phyloP scores from a whole-genome alignment of 1,140 invertebrate species.

The Trichonephila clavipes region DNA sequence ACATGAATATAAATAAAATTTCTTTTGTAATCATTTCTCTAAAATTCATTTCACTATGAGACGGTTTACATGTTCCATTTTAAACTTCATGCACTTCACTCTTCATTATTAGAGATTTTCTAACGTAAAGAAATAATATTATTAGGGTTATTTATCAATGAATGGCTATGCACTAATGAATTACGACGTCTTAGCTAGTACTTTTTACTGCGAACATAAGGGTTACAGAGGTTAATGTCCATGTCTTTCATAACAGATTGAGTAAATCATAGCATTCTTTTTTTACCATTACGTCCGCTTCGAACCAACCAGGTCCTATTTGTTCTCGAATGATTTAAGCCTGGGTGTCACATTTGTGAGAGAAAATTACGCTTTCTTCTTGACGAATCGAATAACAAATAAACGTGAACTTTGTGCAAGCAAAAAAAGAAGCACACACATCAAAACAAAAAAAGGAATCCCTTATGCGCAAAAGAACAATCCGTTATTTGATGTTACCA shows the following conservation, averaged over 20 bases:
- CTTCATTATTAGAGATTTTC: no score
- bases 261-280: background rate
- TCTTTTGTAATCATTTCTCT: no score
- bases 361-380: constrained; percentile 27
- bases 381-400: constrained; percentile 52
- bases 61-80: no score
- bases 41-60: no score
- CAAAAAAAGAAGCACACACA: background rate
- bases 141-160: no score
- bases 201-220: no score
- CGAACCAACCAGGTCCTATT: background rate
- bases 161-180: no score
- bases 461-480: constrained; percentile 52
- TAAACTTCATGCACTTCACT: no score
- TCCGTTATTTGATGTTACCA: constrained; percentile 51
- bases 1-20: no score
- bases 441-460: background rate
- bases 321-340: background rate
- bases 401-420: constrained; percentile 11
- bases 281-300: background rate
- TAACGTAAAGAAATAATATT: no score
- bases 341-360: background rate
- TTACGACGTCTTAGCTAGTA: no score
- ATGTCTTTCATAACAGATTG: background rate
- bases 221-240: background rate